Evolutionary conservation across 2,888 invertebrate species (phyloP).

Genomic region (Eulithis testata): DNA sequence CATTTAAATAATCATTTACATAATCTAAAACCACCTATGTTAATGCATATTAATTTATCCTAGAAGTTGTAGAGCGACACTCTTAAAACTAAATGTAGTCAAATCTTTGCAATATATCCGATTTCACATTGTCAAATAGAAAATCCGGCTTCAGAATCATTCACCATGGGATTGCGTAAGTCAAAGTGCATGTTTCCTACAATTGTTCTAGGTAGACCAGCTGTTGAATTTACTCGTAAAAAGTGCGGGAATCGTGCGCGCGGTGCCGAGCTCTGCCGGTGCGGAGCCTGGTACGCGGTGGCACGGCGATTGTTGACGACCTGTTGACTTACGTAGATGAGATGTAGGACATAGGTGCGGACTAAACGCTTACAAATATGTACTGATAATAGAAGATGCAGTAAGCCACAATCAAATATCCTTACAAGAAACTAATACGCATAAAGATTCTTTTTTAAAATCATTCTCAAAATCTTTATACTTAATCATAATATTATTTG

Average conservation of each 20-base stretch:
- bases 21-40: neutral
- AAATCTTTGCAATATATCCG: slow-evolving; percentile 15
- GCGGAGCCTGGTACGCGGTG: slow-evolving; percentile 69
- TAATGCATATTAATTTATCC: neutral
- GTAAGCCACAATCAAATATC: neutral
- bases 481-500: no score
- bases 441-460: no score
- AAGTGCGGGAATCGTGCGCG: slow-evolving; percentile 53
- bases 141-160: slow-evolving; percentile 30
- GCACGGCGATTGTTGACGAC: slow-evolving; percentile 52
- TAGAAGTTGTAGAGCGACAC: neutral
- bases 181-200: slow-evolving; percentile 51
- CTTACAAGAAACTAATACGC: no score
- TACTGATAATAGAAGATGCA: neutral
- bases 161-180: slow-evolving; percentile 47
- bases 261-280: slow-evolving; percentile 48
- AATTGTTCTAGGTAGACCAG: slow-evolving; percentile 59
- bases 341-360: slow-evolving; percentile 35
- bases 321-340: slow-evolving; percentile 40
- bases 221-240: slow-evolving; percentile 54
- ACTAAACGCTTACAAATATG: slow-evolving; percentile 1
- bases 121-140: slow-evolving; percentile 25
- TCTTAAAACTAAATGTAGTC: neutral
- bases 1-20: slow-evolving; percentile 1
- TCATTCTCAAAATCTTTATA: no score